Evolutionary conservation across 2,888 invertebrate genomes (phyloP), one percentile per base, ranked within the genome.

Genomic region (Ligdia adustata): DNA sequence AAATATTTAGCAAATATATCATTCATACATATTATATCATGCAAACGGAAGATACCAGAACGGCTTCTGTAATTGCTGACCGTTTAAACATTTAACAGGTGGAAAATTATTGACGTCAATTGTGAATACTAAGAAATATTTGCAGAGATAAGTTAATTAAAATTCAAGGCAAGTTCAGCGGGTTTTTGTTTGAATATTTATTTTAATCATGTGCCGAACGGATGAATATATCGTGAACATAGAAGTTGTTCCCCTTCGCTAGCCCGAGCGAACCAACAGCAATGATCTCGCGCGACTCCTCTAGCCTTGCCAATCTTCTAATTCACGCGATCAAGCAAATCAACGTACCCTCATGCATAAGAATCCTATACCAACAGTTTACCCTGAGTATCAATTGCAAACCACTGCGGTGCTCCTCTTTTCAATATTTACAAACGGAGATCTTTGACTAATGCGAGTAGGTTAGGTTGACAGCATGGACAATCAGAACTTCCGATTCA

Each of bases 261-360:
- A 16, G 37, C 50, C 50, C 52, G 55, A 61, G 53, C 59, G 68
- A 62, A 59, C 74, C 72, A 70, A 75, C 72, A 64, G 59, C 56
- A 63, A 61, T 11, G n/a, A 22, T 39, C 53, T 52, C 52, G 62
- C 53, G 61, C 63, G 29, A 40, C 27, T 37, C 60, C 62, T 60
- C 56, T 22, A 48, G 55, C 59, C 56, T 50, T 58, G 60, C 71
- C 78, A 79, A 80, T 81, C 73, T 74, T 75, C 74, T 78, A 77
- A 81, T 79, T 77, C 64, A 73, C 67, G 64, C 70, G 65, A 71
- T 67, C 65, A 69, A 63, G 59, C 69, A 61, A 69, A 69, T 73
- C 62, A 62, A 38, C 62, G 64, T 66, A 71, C 65, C 69, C 67
- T 66, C 64, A 59, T 62, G 60, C 57, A 64, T 49, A 66, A 60